Evolutionary conservation across 2,888 invertebrate genomes (phyloP), one percentile per base, ranked within the genome.

Genomic region (Nemoura dubitans): DNA sequence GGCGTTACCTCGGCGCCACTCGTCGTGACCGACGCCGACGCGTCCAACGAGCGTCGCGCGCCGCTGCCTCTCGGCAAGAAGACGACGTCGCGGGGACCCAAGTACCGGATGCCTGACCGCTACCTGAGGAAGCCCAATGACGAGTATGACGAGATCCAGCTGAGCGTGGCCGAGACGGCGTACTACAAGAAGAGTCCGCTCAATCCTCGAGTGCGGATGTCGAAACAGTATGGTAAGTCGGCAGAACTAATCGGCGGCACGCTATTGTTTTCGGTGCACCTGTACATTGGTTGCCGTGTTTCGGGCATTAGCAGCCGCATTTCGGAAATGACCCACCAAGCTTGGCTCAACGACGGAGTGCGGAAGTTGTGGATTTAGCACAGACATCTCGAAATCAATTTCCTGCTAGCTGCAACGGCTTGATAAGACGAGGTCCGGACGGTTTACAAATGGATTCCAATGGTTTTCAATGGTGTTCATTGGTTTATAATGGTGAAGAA

Each of bases 131-230:
- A 59, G 59, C 27, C 76, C 10, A 30, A 76, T 28, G 43, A 78
- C 21, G 82, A 86, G 16, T 86, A 86, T 29, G 86, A 83, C 14
- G 86, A 87, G 16, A 25, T 87, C 16, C 86, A 86, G 14, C 83
- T 87, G 28, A 85, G 85, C 2, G 85, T 85, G 0, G 87, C 87
- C 14, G 87, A 87, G 83, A 82, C 87, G 25, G 83, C 86, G 3
- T 87, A 87, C 29, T 87, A 86, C 76, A 87, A 43, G 80, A 86
- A 83, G 82, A 42, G 86, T 25, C 29, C 81, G 14, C n/a, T 81
- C 2, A 21, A 5, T 29, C 7, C 30, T 29, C 28, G 28, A 2
- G n/a, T 30, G 6, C 26, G 81, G 30, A 81, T 81, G 81, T 29
- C 81, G 30, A 28, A 81, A 30, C 30, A 30, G 5, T 81, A 81